phyloP scores from a whole-genome alignment of 2,113 vertebrate species.

The Myiagra hebetior region DNA sequence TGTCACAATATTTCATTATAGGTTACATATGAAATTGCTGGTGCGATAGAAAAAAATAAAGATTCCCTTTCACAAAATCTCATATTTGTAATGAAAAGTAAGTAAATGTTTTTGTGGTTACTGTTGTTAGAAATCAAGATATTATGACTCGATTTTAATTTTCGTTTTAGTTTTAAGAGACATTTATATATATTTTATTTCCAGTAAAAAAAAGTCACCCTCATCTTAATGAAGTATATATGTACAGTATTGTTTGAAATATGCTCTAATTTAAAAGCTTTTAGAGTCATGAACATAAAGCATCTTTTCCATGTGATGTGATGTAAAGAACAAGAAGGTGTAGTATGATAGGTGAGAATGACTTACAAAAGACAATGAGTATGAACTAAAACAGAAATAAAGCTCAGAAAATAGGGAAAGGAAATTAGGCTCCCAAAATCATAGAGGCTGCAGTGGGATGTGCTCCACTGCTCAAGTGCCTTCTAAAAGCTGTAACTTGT shows the following conservation, averaged over 20 bases:
- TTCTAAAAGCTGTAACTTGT: neutral
- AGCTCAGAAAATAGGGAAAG: neutral
- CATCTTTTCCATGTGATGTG: neutral
- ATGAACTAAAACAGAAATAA: neutral
- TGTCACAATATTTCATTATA: conserved; percentile 64
- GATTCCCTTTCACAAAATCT: conserved; percentile 93
- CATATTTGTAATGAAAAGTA: conserved; percentile 93
- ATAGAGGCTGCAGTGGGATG: neutral
- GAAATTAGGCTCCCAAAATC: neutral
- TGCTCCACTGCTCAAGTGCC: neutral
- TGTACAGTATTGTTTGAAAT: neutral
- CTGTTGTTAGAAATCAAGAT: neutral
- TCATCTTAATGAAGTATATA: neutral
- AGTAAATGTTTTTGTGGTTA: conserved; percentile 61
- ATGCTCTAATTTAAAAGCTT: conserved; percentile 27
- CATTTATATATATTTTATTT: neutral
- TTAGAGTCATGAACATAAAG: conserved; percentile 18
- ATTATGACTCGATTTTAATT: neutral
- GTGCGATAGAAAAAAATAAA: conserved; percentile 88
- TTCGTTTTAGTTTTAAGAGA: neutral
- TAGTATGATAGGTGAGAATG: neutral
- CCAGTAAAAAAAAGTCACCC: neutral
- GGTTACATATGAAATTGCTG: conserved; percentile 89
- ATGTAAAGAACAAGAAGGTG: neutral
- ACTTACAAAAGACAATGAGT: neutral